These are phyloP conservation scores for Epicauta chinensis DNA, from an alignment of 1,140 invertebrate genomes.

Conservation along the genomic window DNA sequence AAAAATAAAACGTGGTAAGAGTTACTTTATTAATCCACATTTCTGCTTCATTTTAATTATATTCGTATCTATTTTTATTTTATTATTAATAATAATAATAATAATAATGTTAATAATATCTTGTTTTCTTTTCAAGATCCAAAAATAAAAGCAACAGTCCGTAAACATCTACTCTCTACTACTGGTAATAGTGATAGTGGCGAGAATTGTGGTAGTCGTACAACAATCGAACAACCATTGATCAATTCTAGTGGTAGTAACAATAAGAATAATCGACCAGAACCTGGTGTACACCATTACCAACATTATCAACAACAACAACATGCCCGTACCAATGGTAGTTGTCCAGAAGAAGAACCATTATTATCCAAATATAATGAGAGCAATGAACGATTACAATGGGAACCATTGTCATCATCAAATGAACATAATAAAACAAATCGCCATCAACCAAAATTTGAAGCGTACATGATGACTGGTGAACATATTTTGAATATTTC, in stretches of 20 bases:
- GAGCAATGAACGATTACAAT: conserved; percentile 49
- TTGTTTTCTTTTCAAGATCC: conserved; percentile 62
- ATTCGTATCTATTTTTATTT: neutral
- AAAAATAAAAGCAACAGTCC: conserved; percentile 72
- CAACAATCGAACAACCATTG: too few species aligned
- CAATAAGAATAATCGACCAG: conserved; percentile 4
- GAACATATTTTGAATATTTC: conserved; percentile 89
- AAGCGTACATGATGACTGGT: conserved; percentile 97
- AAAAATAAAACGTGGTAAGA: conserved; percentile 80
- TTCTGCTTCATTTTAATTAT: neutral
- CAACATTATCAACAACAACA: conserved; percentile 21
- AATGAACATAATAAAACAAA: conserved; percentile 35
- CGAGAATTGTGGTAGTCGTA: too few species aligned
- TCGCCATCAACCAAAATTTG: conserved; percentile 54
- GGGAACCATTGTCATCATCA: conserved; percentile 46
- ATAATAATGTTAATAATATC: neutral
- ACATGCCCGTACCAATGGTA: conserved; percentile 44
- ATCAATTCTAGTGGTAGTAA: neutral
- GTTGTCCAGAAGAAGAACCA: conserved; percentile 45
- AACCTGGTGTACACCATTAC: neutral
- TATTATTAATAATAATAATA: too few species aligned
- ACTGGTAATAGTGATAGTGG: conserved; percentile 34
- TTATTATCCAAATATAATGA: conserved; percentile 30
- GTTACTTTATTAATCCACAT: conserved; percentile 21
- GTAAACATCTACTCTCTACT: conserved; percentile 62